phyloP scores from a whole-genome alignment of 2,797 vertebrate species.

The Benthosema pterotum region DNA sequence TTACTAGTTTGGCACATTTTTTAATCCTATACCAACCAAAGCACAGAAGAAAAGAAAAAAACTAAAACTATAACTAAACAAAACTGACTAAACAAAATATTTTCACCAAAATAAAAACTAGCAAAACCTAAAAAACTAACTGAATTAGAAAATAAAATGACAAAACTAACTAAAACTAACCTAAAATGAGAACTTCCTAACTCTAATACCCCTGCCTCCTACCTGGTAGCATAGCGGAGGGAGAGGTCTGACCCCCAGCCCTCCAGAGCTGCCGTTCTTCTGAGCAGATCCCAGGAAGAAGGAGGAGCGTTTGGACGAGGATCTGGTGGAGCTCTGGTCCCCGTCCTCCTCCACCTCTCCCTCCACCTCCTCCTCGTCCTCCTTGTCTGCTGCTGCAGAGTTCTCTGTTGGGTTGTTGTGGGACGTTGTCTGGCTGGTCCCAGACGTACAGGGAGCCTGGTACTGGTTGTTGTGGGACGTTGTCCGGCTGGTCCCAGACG shows the following conservation, averaged over 20 bases:
- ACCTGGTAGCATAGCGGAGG: constrained; percentile 71
- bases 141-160: too few relatives aligned
- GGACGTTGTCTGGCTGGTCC: constrained; percentile 76
- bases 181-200: too few relatives aligned
- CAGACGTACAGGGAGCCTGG: constrained; percentile 75
- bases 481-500: too few relatives aligned
- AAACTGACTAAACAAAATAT: too few relatives aligned
- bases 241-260: constrained; percentile 69
- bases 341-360: neutral
- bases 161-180: too few relatives aligned
- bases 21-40: too few relatives aligned
- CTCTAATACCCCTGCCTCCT: constrained; percentile 48
- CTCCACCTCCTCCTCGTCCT: neutral
- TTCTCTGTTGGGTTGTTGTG: constrained; percentile 16
- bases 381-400: neutral
- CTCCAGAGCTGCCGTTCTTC: constrained; percentile 76
- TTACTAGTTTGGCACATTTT: too few relatives aligned
- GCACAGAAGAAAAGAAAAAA: too few relatives aligned
- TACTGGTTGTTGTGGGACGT: too few relatives aligned
- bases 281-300: constrained; percentile 66
- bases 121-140: too few relatives aligned
- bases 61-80: too few relatives aligned
- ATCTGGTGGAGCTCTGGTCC: neutral
- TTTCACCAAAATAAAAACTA: too few relatives aligned
- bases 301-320: constrained; percentile 9